Base-by-base conservation (phyloP, 2,888 invertebrate species). In the Diarsia mendica region DNA sequence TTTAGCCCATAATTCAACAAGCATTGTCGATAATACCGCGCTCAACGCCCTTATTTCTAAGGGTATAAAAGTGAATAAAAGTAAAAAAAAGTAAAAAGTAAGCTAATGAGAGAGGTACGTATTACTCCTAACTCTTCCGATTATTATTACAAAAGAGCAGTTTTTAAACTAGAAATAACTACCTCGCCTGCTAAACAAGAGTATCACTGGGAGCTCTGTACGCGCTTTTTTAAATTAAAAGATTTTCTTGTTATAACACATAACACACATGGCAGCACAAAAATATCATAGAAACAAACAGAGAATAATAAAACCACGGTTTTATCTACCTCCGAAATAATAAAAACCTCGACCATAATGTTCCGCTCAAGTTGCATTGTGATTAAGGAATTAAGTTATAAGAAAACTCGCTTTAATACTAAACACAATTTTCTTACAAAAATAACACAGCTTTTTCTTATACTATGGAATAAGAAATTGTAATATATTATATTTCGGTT, bases 401-500 rank as follows among this genome's bases (percentile, higher is more conserved):
- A 82, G 65, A 58, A 74, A 77, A 67, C 64, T 20, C 13, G 58
- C 64, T 81, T 73, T 77, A 77, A 76, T 77, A 61, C 77, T 77
- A 74, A 84, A 84, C 61, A 82, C 64, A 81, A 82, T 77, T 84
- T 77, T 75, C 72, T 77, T 68, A 55, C 58, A 65, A 76, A 84
- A 75, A 75, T 63, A 75, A 71, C 28, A 23, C n/a, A 67, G 67
- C 20, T 69, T 61, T 80, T 80, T 64, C 72, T 60, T 61, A 67
- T 58, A 63, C n/a, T 64, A 65, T 13, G 39, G 60, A 70, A 83
- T 53, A 76, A 78, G 73, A 77, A 83, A 73, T 49, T 61, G 63
- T 75, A 71, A 88, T 79, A 75, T 76, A 82, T 82, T 79, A 75
- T 76, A 82, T 82, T 84, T 81, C 66, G 20, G 72, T 74, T 78